phyloP scores from a whole-genome alignment of 2,113 vertebrate genomes.

The Pandion haliaetus region DNA sequence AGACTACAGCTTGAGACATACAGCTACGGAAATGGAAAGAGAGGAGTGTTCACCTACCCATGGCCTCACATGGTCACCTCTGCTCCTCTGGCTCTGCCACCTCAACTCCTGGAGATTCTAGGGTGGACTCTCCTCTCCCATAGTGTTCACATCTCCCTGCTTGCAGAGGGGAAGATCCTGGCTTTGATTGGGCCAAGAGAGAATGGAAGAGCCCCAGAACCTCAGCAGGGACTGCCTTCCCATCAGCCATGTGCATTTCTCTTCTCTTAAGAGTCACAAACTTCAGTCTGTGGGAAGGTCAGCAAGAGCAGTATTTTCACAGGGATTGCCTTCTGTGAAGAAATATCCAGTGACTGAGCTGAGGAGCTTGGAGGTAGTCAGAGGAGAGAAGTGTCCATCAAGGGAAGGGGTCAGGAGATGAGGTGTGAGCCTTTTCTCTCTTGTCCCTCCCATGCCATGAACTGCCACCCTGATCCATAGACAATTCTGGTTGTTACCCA shows the following conservation, averaged over 20 bases:
- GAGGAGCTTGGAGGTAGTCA: slow-evolving; percentile 36
- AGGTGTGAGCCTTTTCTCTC: not conserved
- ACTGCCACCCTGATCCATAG: not conserved
- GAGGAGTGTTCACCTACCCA: not conserved
- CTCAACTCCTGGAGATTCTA: not conserved
- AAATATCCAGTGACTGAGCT: not conserved
- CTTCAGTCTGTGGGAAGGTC: not conserved
- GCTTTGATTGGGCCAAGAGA: not conserved
- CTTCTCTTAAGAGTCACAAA: not conserved
- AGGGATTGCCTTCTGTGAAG: not conserved
- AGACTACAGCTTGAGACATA: not conserved
- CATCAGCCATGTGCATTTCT: not conserved
- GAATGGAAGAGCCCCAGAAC: not conserved
- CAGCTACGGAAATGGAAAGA: not conserved
- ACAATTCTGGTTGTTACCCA: not conserved
- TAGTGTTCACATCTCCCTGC: not conserved
- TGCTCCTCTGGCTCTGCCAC: not conserved
- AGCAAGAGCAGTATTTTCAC: not conserved
- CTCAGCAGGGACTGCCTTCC: not conserved
- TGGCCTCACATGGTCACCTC: not conserved
- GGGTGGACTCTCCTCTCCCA: not conserved
- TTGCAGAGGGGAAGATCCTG: not conserved
- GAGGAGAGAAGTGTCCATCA: not conserved
- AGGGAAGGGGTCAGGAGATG: not conserved
- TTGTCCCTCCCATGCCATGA: not conserved